Evolutionary conservation across 2,113 vertebrate genomes (phyloP).

Genomic region (Oncorhynchus kisutch): DNA sequence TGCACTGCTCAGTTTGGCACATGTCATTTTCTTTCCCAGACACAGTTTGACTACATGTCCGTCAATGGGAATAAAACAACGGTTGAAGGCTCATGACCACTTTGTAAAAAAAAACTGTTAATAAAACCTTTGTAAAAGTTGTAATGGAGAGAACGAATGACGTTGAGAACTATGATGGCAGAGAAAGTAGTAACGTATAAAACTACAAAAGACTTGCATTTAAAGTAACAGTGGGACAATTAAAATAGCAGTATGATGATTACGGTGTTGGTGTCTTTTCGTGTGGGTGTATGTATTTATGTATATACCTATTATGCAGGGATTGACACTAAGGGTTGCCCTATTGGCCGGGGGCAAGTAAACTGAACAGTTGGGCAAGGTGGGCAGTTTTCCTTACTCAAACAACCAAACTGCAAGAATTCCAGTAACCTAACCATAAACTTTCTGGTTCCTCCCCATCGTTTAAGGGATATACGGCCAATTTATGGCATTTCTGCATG

Average conservation of each 20-base stretch:
- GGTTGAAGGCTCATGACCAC: not conserved
- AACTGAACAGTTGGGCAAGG: too few species aligned
- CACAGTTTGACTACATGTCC: not conserved
- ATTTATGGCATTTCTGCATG: too few species aligned
- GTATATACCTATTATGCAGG: not conserved
- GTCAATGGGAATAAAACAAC: not conserved
- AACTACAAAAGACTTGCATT: constrained; percentile 45
- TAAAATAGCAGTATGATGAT: constrained; percentile 44
- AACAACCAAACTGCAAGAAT: too few species aligned
- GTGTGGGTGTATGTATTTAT: not conserved
- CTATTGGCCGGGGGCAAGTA: too few species aligned
- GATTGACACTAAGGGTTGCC: too few species aligned
- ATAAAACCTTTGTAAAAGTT: constrained; percentile 20
- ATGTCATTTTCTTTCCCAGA: not conserved
- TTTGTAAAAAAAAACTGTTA: constrained; percentile 10
- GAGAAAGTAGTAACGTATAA: constrained; percentile 50
- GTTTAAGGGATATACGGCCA: too few species aligned
- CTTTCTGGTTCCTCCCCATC: too few species aligned
- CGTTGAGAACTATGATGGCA: constrained; percentile 33
- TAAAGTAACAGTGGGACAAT: constrained; percentile 54
- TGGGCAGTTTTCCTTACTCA: too few species aligned
- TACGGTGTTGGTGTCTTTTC: not conserved
- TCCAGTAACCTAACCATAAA: too few species aligned
- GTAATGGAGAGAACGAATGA: not conserved
- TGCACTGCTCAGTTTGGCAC: constrained; percentile 9